phyloP scores from a whole-genome alignment of 2,797 vertebrate species.

The Zonotrichia albicollis region DNA sequence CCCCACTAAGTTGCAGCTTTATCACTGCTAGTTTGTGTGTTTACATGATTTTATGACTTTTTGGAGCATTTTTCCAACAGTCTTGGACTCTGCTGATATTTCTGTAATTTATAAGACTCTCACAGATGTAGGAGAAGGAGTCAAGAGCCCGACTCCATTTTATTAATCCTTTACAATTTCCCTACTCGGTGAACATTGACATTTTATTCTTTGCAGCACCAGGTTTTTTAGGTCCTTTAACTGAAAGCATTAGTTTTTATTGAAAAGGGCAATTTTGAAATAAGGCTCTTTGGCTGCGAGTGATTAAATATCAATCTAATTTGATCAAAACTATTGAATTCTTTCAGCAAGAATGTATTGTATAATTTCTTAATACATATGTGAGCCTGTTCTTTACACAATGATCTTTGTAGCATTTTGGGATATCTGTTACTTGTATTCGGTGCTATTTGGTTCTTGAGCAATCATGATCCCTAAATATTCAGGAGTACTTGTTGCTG shows the following conservation, averaged over 20 bases:
- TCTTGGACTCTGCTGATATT: background rate
- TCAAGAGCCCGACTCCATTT: background rate
- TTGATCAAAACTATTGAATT: conserved; percentile 7
- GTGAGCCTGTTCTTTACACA: background rate
- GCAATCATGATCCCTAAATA: background rate
- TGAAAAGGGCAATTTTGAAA: conserved; percentile 38
- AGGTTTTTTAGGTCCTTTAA: background rate
- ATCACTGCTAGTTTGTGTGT: background rate
- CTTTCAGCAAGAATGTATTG: background rate
- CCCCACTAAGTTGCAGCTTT: background rate
- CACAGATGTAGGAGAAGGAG: background rate
- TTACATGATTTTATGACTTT: background rate
- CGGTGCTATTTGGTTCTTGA: background rate
- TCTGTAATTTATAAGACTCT: background rate
- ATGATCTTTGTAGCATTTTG: background rate
- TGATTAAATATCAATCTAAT: conserved; percentile 29
- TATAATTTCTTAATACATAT: background rate
- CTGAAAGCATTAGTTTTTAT: background rate
- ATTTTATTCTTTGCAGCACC: background rate
- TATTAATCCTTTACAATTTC: background rate
- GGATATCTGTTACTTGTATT: background rate
- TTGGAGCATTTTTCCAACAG: background rate
- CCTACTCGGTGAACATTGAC: background rate
- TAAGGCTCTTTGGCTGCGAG: background rate
- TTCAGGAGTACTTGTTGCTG: background rate